Conservation (phyloP, 2,888 invertebrate species). For the Amblyteles armatorius region DNA sequence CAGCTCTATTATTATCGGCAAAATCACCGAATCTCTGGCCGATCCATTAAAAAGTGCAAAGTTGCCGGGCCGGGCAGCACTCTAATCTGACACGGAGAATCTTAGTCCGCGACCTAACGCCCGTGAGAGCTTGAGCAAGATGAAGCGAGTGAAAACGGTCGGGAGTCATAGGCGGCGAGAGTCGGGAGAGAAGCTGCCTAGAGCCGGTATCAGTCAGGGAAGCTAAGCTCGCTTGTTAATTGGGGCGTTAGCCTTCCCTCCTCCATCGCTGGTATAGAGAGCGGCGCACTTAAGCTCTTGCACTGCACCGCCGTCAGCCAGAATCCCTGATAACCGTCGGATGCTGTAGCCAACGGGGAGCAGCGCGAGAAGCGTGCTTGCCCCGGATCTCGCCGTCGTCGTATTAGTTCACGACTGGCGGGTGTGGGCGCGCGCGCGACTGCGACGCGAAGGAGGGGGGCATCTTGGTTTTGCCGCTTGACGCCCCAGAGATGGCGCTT, state of each 20-base stretch:
- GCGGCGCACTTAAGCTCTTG: conserved; percentile 63
- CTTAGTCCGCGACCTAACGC: conserved; percentile 4
- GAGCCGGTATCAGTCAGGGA: conserved; percentile 66
- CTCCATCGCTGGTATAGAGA: conserved; percentile 53
- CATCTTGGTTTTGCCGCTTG: background rate
- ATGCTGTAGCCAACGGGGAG: conserved; percentile 47
- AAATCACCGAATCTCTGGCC: background rate
- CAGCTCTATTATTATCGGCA: background rate
- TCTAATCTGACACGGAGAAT: background rate
- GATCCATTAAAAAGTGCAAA: conserved; percentile 8
- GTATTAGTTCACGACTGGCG: background rate
- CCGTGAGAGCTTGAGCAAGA: conserved; percentile 1
- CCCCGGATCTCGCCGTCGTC: background rate
- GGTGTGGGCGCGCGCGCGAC: background rate
- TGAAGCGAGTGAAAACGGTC: conserved; percentile 16
- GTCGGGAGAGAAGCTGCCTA: conserved; percentile 50
- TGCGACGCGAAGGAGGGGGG: background rate
- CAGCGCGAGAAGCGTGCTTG: conserved; percentile 32
- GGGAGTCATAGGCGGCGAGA: conserved; percentile 39
- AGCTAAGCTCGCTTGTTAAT: conserved; percentile 67
- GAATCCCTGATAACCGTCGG: conserved; percentile 65
- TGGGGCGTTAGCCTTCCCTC: conserved; percentile 63
- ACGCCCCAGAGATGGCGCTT: background rate
- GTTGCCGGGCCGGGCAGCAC: background rate
- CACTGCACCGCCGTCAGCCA: conserved; percentile 56